Evolutionary conservation across 30 jellyfish, hydroid and myxozoan species (phyloP).

Genomic region (Catostylus mosaicus): DNA sequence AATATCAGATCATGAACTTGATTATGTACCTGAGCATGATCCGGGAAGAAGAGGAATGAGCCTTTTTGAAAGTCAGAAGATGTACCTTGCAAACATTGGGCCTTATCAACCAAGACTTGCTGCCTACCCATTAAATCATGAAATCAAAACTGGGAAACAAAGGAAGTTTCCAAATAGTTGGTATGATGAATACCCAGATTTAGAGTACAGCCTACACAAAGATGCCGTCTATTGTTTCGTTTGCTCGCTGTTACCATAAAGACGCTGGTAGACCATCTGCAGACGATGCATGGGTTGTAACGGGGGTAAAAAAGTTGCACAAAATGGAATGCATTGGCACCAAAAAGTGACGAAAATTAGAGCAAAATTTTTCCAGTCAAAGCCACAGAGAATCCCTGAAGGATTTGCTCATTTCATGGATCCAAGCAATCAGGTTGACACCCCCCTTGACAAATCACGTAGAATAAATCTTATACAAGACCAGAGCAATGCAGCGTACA

Average conservation of each 20-base stretch:
- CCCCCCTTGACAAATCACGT: no score
- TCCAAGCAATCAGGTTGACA: no score
- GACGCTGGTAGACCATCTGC: constrained; percentile 31
- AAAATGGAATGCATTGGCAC: constrained; percentile 13
- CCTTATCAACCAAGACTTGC: constrained; percentile 26
- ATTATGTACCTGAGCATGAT: no score
- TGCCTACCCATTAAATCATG: constrained; percentile 14
- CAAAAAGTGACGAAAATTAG: constrained; percentile 2
- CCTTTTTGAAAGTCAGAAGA: no score
- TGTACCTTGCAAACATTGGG: constrained; percentile 3
- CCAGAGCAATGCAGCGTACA: no score
- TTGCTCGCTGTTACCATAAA: constrained; percentile 9
- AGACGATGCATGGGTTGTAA: constrained; percentile 32
- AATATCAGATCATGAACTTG: no score
- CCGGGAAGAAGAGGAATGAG: no score
- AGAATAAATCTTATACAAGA: no score
- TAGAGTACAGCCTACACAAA: constrained; percentile 9
- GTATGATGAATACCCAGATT: not conserved
- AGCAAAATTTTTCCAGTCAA: constrained; percentile 33
- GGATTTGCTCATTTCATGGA: no score
- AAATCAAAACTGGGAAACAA: constrained; percentile 7
- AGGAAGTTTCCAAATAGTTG: not conserved
- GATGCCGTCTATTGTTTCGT: not conserved
- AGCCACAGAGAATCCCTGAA: constrained; percentile 38
- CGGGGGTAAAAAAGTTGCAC: constrained; percentile 22